A percentile compares a stretch with the other conserved stretches of the same genome.
phyloP scores from a whole-genome alignment of 2,113 vertebrate species.

The Ictalurus furcatus region DNA sequence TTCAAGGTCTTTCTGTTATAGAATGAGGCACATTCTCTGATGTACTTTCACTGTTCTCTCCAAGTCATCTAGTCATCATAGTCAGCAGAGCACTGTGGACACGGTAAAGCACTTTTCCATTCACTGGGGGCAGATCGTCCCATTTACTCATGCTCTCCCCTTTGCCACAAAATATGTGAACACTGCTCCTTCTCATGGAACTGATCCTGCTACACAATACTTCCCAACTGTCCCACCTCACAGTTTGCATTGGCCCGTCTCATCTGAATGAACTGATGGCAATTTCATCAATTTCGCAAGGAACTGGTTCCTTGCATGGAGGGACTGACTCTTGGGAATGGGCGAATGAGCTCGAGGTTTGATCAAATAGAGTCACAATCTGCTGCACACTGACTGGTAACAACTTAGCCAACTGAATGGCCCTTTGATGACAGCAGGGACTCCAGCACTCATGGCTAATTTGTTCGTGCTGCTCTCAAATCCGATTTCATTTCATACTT shows the following conservation, averaged over 20 bases:
- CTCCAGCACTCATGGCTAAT: conserved; percentile 48
- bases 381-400: conserved; percentile 41
- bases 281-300: conserved; percentile 49
- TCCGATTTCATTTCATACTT: conserved; percentile 24
- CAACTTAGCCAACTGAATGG: conserved; percentile 31
- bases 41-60: not conserved
- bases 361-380: conserved; percentile 3
- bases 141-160: conserved; percentile 54
- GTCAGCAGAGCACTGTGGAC: conserved; percentile 35
- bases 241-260: conserved; percentile 44
- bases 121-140: conserved; percentile 34
- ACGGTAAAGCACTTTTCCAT: conserved; percentile 32
- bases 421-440: conserved; percentile 42
- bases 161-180: conserved; percentile 44
- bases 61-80: not conserved
- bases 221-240: conserved; percentile 52
- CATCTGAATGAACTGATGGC: conserved; percentile 42
- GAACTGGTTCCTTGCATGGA: conserved; percentile 36
- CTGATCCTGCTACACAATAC: conserved; percentile 61
- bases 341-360: conserved; percentile 31
- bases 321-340: conserved; percentile 19
- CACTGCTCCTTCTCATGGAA: conserved; percentile 44
- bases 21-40: conserved; percentile 25
- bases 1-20: conserved; percentile 58
- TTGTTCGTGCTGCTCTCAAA: conserved; percentile 55